A percentile compares a stretch with the other conserved stretches of the same genome.
Evolutionary conservation across 2,113 vertebrate species (phyloP).

Genomic region (Zosterops pallidus): DNA sequence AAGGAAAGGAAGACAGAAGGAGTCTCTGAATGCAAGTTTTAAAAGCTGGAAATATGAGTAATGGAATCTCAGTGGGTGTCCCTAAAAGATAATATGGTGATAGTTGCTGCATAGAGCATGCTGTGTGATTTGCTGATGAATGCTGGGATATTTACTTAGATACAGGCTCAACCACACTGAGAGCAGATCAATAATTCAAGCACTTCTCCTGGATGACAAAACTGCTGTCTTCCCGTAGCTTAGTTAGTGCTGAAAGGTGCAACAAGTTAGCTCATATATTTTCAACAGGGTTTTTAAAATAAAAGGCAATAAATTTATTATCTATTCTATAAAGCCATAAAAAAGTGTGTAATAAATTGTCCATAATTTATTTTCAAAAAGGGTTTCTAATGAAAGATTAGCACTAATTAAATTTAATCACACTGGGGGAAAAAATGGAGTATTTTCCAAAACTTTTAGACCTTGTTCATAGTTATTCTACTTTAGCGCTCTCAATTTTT

Average conservation of each 20-base stretch:
- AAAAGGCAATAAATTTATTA: background rate
- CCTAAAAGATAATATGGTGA: background rate
- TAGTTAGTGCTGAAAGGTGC: background rate
- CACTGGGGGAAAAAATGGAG: background rate
- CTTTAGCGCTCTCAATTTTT: background rate
- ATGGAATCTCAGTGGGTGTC: background rate
- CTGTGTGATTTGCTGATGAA: background rate
- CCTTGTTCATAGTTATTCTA: background rate
- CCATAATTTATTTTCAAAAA: background rate
- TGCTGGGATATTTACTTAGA: background rate
- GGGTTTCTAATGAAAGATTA: background rate
- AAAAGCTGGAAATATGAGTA: background rate
- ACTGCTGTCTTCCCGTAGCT: background rate
- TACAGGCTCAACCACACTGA: rapidly evolving
- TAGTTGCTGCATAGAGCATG: background rate
- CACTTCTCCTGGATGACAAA: background rate
- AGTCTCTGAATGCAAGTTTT: background rate
- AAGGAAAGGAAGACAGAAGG: background rate
- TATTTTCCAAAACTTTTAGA: background rate
- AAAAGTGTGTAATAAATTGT: background rate
- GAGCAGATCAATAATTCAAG: background rate
- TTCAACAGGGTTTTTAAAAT: background rate
- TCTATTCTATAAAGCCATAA: background rate
- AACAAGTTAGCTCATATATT: background rate
- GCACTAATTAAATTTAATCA: background rate